Evolutionary conservation across 1,140 invertebrate species (phyloP).

Genomic region (Platorchestia sp.): DNA sequence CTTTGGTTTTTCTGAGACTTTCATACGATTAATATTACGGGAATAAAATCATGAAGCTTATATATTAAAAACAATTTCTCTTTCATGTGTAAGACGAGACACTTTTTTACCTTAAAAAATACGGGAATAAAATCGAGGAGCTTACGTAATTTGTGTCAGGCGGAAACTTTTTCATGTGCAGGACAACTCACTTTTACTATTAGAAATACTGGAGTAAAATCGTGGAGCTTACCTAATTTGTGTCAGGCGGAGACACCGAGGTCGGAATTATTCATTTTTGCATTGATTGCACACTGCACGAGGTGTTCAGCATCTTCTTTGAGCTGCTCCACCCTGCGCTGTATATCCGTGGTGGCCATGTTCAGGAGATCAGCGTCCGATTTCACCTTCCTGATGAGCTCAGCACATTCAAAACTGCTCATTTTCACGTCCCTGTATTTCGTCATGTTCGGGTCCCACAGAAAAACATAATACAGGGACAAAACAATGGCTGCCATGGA

Average conservation of each 20-base stretch:
- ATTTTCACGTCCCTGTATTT: conserved; percentile 32
- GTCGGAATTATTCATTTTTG: not conserved
- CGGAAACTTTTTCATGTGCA: no score
- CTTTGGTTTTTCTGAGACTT: no score
- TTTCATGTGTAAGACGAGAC: no score
- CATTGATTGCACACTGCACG: conserved; percentile 4
- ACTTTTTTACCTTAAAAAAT: no score
- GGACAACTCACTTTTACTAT: no score
- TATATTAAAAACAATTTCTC: no score
- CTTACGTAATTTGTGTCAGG: no score
- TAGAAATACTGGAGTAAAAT: no score
- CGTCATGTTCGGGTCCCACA: conserved; percentile 86
- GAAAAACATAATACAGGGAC: conserved; percentile 94
- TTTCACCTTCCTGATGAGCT: conserved; percentile 24
- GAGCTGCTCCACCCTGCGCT: not conserved
- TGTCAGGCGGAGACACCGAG: not conserved
- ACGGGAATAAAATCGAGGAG: no score
- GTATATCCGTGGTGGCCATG: conserved; percentile 22
- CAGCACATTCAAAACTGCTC: conserved; percentile 57
- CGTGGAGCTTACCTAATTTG: not conserved
- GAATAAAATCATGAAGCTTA: no score
- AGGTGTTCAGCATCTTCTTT: conserved; percentile 4
- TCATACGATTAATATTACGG: no score
- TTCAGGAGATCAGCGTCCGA: not conserved
- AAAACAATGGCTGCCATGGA: conserved; percentile 95